Evolutionary conservation across 1,140 invertebrate genomes (phyloP), one percentile per base, ranked within the genome.

Genomic region (Leucophenga varia): DNA sequence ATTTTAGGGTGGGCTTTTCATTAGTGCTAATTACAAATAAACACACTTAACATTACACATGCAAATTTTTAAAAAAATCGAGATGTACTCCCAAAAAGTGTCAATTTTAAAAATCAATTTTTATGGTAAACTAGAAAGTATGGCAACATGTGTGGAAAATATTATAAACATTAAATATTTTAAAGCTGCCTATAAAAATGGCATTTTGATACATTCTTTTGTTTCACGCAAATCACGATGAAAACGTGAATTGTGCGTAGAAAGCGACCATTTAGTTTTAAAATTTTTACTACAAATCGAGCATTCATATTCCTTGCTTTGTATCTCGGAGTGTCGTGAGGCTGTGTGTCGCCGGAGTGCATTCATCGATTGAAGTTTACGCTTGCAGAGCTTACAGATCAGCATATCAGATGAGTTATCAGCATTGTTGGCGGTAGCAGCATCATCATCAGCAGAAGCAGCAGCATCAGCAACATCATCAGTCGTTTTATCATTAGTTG

Each of bases 221-320:
- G 48, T 55, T 2, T 42, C 12, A 4, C 61, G 46, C 13, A 54
- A 38, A n/a, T 72, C 59, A 2, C 71, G 61, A 55, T 75, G 72
- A 39, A 74, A 75, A 2, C 72, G 57, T 1, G 72, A 75, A 30
- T 72, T 74, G 55, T 75, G 72, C 2, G 72, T 75, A 42, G 72
- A 72, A 6, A 75, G 35, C 1, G 72, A 75, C 72, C 72, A 75
- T 34, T 74, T 75, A 3, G 72, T 75, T 51, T 75, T 75, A 54
- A 75, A 75, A 40, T 60, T 61, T 43, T 72, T 74, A 32, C 58
- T 60, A 42, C 72, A 75, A 10, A 64, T 57, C 21, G 46, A 55
- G 44, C 72, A 75, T 30, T 74, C 64, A 43, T 64, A 39, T 47
- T 69, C 61, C 46, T 59, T 61, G 22, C 54, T 60, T 43, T 55